These are phyloP conservation scores for Bradypodion ventrale DNA, from an alignment of 2,797 vertebrate genomes.

Conservation along the genomic window DNA sequence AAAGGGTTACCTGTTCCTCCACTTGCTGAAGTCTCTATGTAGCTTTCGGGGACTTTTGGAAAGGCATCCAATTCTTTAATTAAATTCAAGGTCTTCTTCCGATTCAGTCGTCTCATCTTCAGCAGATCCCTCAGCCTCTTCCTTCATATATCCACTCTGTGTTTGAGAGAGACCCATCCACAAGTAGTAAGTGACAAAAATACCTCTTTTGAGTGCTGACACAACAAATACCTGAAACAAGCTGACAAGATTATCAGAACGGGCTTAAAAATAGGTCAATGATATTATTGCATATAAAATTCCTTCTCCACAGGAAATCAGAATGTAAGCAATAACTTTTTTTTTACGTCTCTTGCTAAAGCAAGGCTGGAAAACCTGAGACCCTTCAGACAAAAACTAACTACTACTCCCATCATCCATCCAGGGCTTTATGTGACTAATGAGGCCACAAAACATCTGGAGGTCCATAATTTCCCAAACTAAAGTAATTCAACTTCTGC, in stretches of 20 bases:
- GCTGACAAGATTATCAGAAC: not conserved
- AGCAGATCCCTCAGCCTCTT: slow-evolving; percentile 63
- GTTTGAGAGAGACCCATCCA: slow-evolving; percentile 33
- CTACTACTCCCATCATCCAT: not conserved
- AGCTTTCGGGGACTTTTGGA: slow-evolving; percentile 97
- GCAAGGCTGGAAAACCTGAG: not conserved
- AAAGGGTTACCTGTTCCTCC: slow-evolving; percentile 90
- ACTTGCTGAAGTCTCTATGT: slow-evolving; percentile 91
- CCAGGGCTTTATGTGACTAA: not conserved
- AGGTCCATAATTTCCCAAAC: not conserved
- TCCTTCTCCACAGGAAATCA: not conserved
- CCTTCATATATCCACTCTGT: slow-evolving; percentile 80
- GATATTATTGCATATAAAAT: not conserved
- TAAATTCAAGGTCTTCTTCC: slow-evolving; percentile 92
- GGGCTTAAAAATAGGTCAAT: not conserved
- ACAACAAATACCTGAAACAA: not conserved
- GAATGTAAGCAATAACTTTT: not conserved
- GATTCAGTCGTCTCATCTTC: slow-evolving; percentile 93
- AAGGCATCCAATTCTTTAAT: slow-evolving; percentile 96
- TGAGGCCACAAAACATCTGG: no score
- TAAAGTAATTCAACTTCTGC: not conserved
- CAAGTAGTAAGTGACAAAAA: slow-evolving; percentile 4
- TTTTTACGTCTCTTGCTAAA: not conserved
- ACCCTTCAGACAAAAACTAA: not conserved
- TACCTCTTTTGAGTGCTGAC: not conserved